Percentiles rank a stretch among this genome's conserved stretches.
These are phyloP conservation scores for Diceros bicornis DNA, from an alignment of 2,797 vertebrate genomes.

Conservation along the genomic window DNA sequence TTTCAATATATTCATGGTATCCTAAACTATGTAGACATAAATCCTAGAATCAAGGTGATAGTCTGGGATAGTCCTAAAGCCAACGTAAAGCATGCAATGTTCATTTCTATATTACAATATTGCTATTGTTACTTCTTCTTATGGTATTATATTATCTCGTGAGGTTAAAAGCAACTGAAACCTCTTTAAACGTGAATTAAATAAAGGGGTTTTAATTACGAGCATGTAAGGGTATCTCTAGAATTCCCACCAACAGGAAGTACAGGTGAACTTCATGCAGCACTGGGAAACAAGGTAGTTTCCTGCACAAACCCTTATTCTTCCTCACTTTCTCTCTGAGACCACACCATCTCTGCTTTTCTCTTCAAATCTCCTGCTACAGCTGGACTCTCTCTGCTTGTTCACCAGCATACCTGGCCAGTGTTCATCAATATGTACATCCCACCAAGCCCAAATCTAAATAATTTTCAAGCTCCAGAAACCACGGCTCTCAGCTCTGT, in stretches of 20 bases:
- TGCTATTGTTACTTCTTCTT: constrained; percentile 16
- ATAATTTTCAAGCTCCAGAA: neutral
- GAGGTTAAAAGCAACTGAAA: constrained; percentile 30
- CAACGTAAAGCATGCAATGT: neutral
- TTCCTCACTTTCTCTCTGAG: neutral
- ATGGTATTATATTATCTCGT: neutral
- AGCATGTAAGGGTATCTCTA: neutral
- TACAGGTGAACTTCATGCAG: neutral
- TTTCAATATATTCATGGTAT: constrained; percentile 34
- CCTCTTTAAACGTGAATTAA: constrained; percentile 8
- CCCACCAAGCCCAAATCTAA: constrained; percentile 18
- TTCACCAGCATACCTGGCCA: neutral
- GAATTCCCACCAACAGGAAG: constrained; percentile 4
- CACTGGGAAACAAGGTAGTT: neutral
- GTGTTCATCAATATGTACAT: neutral
- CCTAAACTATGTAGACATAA: constrained; percentile 40
- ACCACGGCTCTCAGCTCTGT: neutral
- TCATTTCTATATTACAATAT: constrained; percentile 35
- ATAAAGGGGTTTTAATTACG: neutral
- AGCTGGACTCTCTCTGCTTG: neutral
- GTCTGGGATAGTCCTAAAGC: constrained; percentile 24
- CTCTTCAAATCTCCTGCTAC: neutral
- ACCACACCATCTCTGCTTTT: neutral
- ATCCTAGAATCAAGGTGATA: constrained; percentile 10
- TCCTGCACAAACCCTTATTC: neutral